These are phyloP conservation scores for Xylocampa areola DNA, from an alignment of 2,888 invertebrate species.

Conservation along the genomic window DNA sequence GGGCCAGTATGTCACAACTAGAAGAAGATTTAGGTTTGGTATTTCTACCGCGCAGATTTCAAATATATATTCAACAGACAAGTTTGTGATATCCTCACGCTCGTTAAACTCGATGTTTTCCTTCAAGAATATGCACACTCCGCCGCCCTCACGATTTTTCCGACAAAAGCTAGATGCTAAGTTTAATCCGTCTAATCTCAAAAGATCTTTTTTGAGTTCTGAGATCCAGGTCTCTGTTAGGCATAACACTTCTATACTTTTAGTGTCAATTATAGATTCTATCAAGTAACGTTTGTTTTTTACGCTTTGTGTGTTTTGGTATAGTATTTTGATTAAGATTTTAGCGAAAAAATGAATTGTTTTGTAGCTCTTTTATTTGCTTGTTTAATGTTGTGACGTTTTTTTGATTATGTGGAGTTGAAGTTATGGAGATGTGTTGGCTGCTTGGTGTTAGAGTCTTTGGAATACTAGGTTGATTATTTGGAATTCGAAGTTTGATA, in stretches of 20 bases:
- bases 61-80: slow-evolving; percentile 7
- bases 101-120: slow-evolving; percentile 1
- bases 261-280: not conserved
- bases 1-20: slow-evolving; percentile 4
- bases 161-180: not conserved
- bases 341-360: slow-evolving; percentile 2
- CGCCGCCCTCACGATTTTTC: not conserved
- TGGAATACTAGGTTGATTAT: too few species aligned
- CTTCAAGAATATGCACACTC: slow-evolving; percentile 1
- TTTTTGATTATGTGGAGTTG: too few species aligned
- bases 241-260: not conserved
- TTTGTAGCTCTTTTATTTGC: not conserved
- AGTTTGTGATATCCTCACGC: not conserved
- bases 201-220: slow-evolving; percentile 1
- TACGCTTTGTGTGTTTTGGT: slow-evolving; percentile 4
- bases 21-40: not conserved
- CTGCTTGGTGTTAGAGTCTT: not conserved
- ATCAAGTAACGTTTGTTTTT: slow-evolving; percentile 3
- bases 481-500: too few species aligned
- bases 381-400: not conserved
- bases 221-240: slow-evolving; percentile 10
- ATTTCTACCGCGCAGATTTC: slow-evolving; percentile 2
- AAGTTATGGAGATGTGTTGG: not conserved
- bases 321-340: slow-evolving; percentile 1
- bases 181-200: slow-evolving; percentile 1